These are phyloP conservation scores for Hepsetus odoe DNA, from an alignment of 2,113 vertebrate genomes.

Conservation along the genomic window DNA sequence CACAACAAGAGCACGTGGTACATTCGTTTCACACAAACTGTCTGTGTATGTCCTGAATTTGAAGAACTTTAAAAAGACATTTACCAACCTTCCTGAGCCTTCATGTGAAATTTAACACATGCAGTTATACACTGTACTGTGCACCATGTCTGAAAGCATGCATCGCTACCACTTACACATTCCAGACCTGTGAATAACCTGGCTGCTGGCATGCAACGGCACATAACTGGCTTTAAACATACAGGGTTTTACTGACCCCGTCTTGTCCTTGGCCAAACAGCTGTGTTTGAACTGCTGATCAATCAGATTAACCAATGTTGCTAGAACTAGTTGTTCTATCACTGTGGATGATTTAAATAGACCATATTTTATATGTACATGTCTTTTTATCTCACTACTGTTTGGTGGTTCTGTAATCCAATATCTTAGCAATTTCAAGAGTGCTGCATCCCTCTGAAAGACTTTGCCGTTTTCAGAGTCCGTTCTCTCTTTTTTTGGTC, in stretches of 20 bases:
- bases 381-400: too few species aligned
- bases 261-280: slow-evolving; percentile 46
- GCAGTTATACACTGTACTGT: not conserved
- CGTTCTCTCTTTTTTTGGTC: too few species aligned
- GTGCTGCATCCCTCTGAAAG: too few species aligned
- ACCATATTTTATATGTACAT: not conserved
- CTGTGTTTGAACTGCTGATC: slow-evolving; percentile 31
- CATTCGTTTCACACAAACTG: not conserved
- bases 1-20: too few species aligned
- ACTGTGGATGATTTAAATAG: not conserved
- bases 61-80: not conserved
- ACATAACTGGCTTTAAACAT: not conserved
- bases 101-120: not conserved
- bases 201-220: not conserved
- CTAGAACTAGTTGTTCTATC: not conserved
- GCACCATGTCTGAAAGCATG: not conserved
- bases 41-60: not conserved
- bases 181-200: too few species aligned
- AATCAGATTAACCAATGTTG: not conserved
- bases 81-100: not conserved
- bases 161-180: not conserved
- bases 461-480: too few species aligned
- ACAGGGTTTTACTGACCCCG: too few species aligned
- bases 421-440: too few species aligned
- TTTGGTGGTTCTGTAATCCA: too few species aligned